phyloP scores from a whole-genome alignment of 2,113 vertebrate species.

The Hippocampus barbouri region DNA sequence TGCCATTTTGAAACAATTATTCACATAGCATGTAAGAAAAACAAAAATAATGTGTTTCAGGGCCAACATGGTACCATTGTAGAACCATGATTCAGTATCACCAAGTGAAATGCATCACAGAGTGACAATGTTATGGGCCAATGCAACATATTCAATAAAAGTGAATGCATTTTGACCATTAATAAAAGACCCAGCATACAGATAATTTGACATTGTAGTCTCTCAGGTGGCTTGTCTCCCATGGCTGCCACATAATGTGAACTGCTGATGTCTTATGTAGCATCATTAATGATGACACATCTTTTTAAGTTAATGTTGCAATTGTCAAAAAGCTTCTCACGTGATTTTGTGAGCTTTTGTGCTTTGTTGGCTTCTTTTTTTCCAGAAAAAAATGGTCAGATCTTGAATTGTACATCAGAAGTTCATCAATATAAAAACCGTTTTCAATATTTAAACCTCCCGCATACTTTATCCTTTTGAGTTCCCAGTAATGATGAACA shows the following conservation, averaged over 20 bases:
- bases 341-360: no score
- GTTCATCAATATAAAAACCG: no score
- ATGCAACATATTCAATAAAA: neutral
- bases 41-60: neutral
- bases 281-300: no score
- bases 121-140: neutral
- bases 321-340: no score
- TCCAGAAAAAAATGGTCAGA: no score
- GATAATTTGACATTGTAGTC: neutral
- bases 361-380: no score
- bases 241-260: neutral
- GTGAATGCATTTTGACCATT: neutral
- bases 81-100: neutral
- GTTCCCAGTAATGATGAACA: no score
- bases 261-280: neutral
- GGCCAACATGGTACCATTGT: neutral
- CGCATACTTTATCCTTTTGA: no score
- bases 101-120: neutral
- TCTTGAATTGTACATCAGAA: no score
- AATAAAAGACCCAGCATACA: neutral
- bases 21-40: neutral
- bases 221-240: neutral
- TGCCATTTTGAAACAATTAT: neutral
- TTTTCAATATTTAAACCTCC: no score
- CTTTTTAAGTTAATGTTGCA: neutral